Base-by-base conservation (phyloP, 1,140 invertebrate genomes). In the Agrypnia vestita region DNA sequence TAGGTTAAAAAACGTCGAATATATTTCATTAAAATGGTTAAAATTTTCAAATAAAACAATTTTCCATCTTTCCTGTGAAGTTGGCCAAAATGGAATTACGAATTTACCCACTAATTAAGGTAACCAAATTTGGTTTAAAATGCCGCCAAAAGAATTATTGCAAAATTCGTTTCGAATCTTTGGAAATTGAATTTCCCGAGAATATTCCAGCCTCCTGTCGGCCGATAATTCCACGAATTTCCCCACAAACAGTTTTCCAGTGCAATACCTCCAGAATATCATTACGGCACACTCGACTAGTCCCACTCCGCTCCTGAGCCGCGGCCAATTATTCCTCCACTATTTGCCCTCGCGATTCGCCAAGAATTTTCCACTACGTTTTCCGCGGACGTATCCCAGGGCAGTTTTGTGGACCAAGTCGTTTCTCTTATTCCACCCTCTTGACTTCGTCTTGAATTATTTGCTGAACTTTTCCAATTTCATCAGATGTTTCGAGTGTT, bases 181-280 rank as follows among this genome's bases (percentile, higher is more conserved):
- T n/a, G n/a, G n/a, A 35, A 35, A 35, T 35, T 35, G 6, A 1
- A 35, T 35, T 35, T 35, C 25, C 1, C 25, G 25, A 35, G 4
- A 47, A 67, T 15, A 46, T 67, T 12, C 7, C n/a, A 7, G 47
- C n/a, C 17, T 19, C 47, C 19, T n/a, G 13, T 51, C 17, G 10
- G 43, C 46, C 13, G 47, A 47, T 49, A 76, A 19, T 76, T 77
- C 47, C 21, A 19, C 44, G 47, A 69, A 69, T 21, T 71, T 71
- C 61, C 25, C 25, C 76, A 82, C 78, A 82, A 82, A 82, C 81
- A 78, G 80, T 82, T 82, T 83, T 80, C 79, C 76, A 46, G 7
- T 53, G 75, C 61, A 77, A 78, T 83, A 76, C 79, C 75, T 80
- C 62, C 76, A 71, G 46, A 76, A 80, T 76, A 76, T 80, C 82